Evolutionary conservation across 1,140 invertebrate genomes (phyloP), one percentile per base, ranked within the genome.

Genomic region (Notospermus geniculatus): DNA sequence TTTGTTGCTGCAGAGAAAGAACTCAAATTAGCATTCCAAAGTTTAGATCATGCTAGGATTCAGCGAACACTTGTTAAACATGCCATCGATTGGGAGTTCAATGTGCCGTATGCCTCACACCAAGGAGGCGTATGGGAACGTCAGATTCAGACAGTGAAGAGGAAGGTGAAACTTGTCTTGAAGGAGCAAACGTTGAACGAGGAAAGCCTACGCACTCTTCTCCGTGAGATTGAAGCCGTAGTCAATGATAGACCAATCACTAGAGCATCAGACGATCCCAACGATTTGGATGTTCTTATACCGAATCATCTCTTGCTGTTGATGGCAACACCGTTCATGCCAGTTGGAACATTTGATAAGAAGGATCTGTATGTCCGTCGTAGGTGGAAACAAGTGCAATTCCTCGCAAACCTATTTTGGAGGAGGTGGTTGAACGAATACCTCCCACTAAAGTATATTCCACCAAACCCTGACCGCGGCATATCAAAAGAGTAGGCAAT

Each of bases 181-280:
- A n/a, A 32, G 17, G 55, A 57, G 2, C 55, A 57, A 36, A n/a
- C 7, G 11, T 57, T 57, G 25, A 30, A 57, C 32, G 55, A 57
- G n/a, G 55, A 57, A 36, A 32, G 1, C 15, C 17, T 57, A 36
- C 15, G 55, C 5, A 57, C 55, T n/a, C 39, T 57, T 17, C 29
- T 57, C 28, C 25, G 28, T 57, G 55, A 57, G 39, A n/a, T 57
- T n/a, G 39, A 27, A 17, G 7, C 55, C 1, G 39, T 57, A 23
- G 55, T 57, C 17, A 57, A 57, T 2, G 19, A n/a, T n/a, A 1
- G 55, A 39, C 28, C 55, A 23, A 27, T 32, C 4, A 32, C 4
- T n/a, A 19, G 1, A 23, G 4, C 29, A n/a, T 2, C 39, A n/a
- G 25, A 57, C 19, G 55, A 56, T 29, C 54, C 54, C 13, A 13